phyloP scores from a whole-genome alignment of 2,888 invertebrate species.

The Apamea epomidion region DNA sequence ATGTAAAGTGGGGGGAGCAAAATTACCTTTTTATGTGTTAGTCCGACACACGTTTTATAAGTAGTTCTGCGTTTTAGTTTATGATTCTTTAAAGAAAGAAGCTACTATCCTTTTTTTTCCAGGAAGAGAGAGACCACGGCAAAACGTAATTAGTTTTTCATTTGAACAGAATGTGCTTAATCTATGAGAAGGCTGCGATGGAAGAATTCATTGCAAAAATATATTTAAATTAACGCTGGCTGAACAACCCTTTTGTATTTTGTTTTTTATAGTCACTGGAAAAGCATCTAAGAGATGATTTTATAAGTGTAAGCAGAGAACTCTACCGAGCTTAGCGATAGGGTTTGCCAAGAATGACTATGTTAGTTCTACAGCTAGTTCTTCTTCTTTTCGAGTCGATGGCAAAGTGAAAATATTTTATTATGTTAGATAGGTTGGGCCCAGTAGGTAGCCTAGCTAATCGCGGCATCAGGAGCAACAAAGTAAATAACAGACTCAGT shows the following conservation, averaged over 20 bases:
- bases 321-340: background rate
- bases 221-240: conserved; percentile 2
- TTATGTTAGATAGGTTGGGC: too few relatives aligned
- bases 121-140: too few relatives aligned
- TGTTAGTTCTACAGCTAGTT: too few relatives aligned
- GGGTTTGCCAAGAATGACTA: background rate
- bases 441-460: too few relatives aligned
- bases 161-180: background rate
- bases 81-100: background rate
- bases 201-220: background rate
- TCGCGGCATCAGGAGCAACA: background rate
- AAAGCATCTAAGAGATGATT: background rate
- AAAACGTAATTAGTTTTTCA: too few relatives aligned
- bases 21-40: background rate
- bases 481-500: background rate
- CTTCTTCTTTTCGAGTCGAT: too few relatives aligned
- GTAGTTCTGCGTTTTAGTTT: background rate
- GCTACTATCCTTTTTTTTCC: too few relatives aligned
- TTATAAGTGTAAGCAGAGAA: background rate
- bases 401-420: background rate
- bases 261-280: background rate
- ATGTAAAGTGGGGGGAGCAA: background rate
- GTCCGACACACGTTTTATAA: background rate
- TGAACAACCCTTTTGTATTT: background rate
- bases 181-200: background rate